Evolutionary conservation across 2,797 vertebrate species (phyloP).

Genomic region (Hemibagrus guttatus): DNA sequence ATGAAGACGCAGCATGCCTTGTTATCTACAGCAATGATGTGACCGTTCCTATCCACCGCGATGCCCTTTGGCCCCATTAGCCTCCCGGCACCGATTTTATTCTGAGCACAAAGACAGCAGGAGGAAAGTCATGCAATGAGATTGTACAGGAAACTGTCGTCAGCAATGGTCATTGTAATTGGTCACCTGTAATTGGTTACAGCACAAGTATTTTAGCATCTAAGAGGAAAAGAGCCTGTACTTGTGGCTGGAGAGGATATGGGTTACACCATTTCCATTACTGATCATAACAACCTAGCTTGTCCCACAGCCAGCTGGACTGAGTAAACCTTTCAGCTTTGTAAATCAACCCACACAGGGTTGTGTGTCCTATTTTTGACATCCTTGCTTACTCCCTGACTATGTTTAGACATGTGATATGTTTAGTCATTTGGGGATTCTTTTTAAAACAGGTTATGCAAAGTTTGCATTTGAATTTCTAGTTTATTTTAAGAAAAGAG

Average conservation of each 20-base stretch:
- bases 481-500: constrained; percentile 5
- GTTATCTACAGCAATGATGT: constrained; percentile 97
- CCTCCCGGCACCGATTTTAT: constrained; percentile 89
- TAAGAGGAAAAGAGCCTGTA: neutral
- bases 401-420: neutral
- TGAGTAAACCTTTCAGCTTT: neutral
- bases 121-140: neutral
- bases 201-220: neutral
- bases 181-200: neutral
- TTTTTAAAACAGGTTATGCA: neutral
- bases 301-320: neutral
- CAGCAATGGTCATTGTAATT: neutral
- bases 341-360: neutral
- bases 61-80: constrained; percentile 96
- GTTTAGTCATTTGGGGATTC: neutral
- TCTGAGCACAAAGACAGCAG: constrained; percentile 68
- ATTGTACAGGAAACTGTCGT: neutral
- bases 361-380: neutral
- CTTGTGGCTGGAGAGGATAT: neutral
- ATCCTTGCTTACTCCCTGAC: neutral
- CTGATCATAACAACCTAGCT: neutral
- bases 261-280: neutral
- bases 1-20: constrained; percentile 97
- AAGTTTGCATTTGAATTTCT: neutral
- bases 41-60: constrained; percentile 90